Conservation (phyloP, 2,113 vertebrate species). For the Gymnorhina tibicen region DNA sequence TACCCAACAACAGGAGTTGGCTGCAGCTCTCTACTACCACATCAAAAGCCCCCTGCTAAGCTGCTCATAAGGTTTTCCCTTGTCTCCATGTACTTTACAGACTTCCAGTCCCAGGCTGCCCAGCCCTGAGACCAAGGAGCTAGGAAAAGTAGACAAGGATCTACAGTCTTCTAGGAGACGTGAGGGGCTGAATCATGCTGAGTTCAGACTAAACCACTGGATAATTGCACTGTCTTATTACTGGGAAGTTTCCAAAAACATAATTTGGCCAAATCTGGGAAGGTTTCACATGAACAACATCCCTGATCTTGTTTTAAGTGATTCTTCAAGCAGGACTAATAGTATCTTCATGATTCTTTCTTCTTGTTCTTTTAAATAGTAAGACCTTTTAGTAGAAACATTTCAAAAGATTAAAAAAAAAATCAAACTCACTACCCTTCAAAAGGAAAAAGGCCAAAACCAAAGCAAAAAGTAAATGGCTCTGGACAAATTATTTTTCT, state of each 20-base stretch:
- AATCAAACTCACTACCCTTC: not conserved
- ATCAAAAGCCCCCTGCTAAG: not conserved
- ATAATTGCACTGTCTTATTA: not conserved
- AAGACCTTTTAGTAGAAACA: not conserved
- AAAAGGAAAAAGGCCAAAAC: not conserved
- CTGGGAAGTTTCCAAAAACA: not conserved
- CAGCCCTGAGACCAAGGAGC: not conserved
- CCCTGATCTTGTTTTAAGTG: not conserved
- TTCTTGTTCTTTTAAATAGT: not conserved
- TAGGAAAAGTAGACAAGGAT: not conserved
- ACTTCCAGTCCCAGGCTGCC: not conserved
- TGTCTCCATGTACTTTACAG: not conserved
- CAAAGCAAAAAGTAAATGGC: not conserved
- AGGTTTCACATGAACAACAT: not conserved
- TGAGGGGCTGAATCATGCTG: not conserved
- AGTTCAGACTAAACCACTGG: not conserved
- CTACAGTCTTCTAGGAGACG: not conserved
- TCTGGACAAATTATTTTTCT: not conserved
- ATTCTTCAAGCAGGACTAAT: constrained; percentile 10
- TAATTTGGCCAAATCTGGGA: not conserved
- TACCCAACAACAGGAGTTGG: not conserved
- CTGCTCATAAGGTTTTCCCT: not conserved
- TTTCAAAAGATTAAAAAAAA: not conserved
- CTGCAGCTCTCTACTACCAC: not conserved
- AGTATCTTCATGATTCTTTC: not conserved